phyloP scores from a whole-genome alignment of 2,797 vertebrate genomes.

The Rhabdomys pumilio region DNA sequence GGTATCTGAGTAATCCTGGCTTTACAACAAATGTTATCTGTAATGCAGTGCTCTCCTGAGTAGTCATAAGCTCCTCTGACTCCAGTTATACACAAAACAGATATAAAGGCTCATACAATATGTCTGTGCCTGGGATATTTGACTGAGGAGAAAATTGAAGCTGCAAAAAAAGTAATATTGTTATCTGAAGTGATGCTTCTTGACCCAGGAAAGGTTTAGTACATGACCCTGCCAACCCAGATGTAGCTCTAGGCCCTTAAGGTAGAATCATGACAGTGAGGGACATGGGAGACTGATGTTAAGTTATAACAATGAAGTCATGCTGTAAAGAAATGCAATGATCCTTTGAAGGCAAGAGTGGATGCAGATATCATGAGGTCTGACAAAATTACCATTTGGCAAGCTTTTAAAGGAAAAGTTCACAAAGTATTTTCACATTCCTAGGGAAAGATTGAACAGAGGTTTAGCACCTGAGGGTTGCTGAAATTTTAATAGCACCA shows the following conservation, averaged over 20 bases:
- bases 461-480: not conserved
- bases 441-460: not conserved
- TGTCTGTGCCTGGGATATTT: conserved; percentile 54
- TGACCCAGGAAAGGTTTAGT: conserved; percentile 64
- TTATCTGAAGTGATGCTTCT: conserved; percentile 65
- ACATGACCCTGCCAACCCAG: not conserved
- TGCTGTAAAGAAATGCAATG: conserved; percentile 10
- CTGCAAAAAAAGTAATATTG: conserved; percentile 58
- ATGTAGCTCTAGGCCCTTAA: not conserved
- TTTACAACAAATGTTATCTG: conserved; percentile 76
- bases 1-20: conserved; percentile 78
- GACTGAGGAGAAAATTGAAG: conserved; percentile 60
- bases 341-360: not conserved
- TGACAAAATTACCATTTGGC: not conserved
- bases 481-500: not conserved
- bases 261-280: conserved; percentile 31
- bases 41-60: conserved; percentile 62
- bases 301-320: conserved; percentile 50
- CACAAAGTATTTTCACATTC: not conserved
- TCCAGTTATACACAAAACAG: conserved; percentile 57
- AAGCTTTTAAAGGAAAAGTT: not conserved
- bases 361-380: not conserved
- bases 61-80: conserved; percentile 63
- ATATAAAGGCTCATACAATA: conserved; percentile 42
- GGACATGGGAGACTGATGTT: not conserved